A percentile compares a stretch with the other conserved stretches of the same genome.
Conservation (phyloP, 2,113 vertebrate genomes). For the Sebastes schlegelii region DNA sequence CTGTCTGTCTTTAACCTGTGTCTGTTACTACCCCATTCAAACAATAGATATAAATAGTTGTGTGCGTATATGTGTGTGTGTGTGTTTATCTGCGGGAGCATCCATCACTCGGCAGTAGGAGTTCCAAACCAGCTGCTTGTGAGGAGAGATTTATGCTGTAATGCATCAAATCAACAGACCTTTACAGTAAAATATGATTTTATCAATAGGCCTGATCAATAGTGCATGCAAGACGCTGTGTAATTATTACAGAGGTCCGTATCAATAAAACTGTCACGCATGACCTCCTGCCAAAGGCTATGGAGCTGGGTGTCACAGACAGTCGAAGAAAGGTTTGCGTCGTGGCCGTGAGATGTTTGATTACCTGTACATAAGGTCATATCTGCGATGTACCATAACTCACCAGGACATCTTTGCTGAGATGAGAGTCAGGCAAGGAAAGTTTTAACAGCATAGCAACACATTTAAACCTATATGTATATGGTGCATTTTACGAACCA, state of each 20-base stretch:
- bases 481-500: slow-evolving; percentile 42
- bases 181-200: slow-evolving; percentile 86
- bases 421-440: slow-evolving; percentile 17
- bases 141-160: slow-evolving; percentile 77
- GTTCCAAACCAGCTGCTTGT: slow-evolving; percentile 67
- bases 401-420: slow-evolving; percentile 32
- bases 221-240: slow-evolving; percentile 77
- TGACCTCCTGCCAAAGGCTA: slow-evolving; percentile 73
- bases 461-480: slow-evolving; percentile 27
- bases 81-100: slow-evolving; percentile 68
- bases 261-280: slow-evolving; percentile 84
- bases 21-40: slow-evolving; percentile 62
- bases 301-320: slow-evolving; percentile 52
- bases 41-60: slow-evolving; percentile 69
- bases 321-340: slow-evolving; percentile 61
- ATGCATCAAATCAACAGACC: slow-evolving; percentile 81
- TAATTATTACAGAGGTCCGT: slow-evolving; percentile 84
- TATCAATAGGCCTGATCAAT: slow-evolving; percentile 86
- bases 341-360: slow-evolving; percentile 63
- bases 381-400: slow-evolving; percentile 41
- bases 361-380: slow-evolving; percentile 61
- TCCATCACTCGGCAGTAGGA: slow-evolving; percentile 74
- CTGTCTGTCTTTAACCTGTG: slow-evolving; percentile 71
- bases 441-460: slow-evolving; percentile 21
- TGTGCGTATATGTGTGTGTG: slow-evolving; percentile 32